Base-by-base conservation (phyloP, 2,888 invertebrate genomes). In the Eurois occulta region DNA sequence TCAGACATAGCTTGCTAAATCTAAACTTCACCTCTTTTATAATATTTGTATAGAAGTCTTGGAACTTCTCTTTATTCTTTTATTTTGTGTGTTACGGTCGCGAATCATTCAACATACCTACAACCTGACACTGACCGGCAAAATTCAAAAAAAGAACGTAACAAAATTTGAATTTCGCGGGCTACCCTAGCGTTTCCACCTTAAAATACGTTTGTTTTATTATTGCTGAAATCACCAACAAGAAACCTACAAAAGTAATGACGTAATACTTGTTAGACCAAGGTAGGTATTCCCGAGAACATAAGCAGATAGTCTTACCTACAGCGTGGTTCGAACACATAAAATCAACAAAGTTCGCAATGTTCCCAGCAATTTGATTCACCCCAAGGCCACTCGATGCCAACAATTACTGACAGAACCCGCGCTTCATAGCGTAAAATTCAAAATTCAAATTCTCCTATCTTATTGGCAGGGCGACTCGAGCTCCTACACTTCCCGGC, bases 371-470 rank as follows among this genome's bases (percentile, higher is more conserved):
- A 76, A 81, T 88, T 87, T 77, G 84, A 86, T 88, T 90, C 84
- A 86, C 92, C 93, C 90, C 86, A 87, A 89, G 91, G 92, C 91
- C 78, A 86, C 87, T 89, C 87, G 88, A 89, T 90, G 87, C 89
- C 87, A 87, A 89, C 90, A 90, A 90, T 91, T 91, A 91, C 88
- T 65, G 67, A 77, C 77, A 81, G 76, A 90, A 88, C 87, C 88
- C 87, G 88, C 90, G 87, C 90, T 91, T 87, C 88, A 90, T 90
- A 92, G 91, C 92, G 92, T 91, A 92, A 94, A 93, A 94, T 93
- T 90, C 91, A 87, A 93, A 94, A 94, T 94, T 94, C 91, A 89
- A 94, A 94, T 92, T 86, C 91, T 77, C 80, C 77, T 78, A 86
- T 90, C 88, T 90, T 88, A 95, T 95, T 95, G 95, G 95, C 81